Evolutionary conservation across 2,113 vertebrate genomes (phyloP).

Genomic region (Athene cunicularia): DNA sequence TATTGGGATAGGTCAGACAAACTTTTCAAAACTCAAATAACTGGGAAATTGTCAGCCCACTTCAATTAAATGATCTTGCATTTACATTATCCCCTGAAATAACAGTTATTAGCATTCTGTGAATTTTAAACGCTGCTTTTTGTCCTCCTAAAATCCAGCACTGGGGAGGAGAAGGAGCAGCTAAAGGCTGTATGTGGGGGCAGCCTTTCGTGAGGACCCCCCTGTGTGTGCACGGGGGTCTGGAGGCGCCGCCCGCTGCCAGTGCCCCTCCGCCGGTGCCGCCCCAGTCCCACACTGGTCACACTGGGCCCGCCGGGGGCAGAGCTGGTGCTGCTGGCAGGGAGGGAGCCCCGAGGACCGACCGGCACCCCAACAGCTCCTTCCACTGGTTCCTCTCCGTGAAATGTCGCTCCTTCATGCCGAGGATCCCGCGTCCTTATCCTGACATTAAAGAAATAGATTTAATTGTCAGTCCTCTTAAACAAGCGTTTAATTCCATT

Average conservation of each 20-base stretch:
- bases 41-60: neutral
- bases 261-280: fast-evolving
- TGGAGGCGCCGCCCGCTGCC: neutral
- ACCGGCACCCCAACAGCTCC: fast-evolving
- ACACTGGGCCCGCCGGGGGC: neutral
- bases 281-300: too few species aligned
- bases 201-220: neutral
- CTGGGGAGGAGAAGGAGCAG: neutral
- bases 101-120: neutral
- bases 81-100: neutral
- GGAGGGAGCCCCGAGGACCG: neutral
- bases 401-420: neutral
- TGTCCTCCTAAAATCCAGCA: neutral
- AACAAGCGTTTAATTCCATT: slow-evolving; percentile 71
- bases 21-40: slow-evolving; percentile 9
- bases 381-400: neutral
- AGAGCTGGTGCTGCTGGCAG: neutral
- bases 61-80: neutral
- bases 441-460: slow-evolving; percentile 64
- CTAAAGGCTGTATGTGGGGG: fast-evolving
- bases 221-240: fast-evolving
- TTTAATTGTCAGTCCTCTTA: slow-evolving; percentile 75
- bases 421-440: neutral
- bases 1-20: neutral
- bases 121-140: neutral